Conservation (phyloP, 2,113 vertebrate genomes). For the Rhynchomys soricoides region DNA sequence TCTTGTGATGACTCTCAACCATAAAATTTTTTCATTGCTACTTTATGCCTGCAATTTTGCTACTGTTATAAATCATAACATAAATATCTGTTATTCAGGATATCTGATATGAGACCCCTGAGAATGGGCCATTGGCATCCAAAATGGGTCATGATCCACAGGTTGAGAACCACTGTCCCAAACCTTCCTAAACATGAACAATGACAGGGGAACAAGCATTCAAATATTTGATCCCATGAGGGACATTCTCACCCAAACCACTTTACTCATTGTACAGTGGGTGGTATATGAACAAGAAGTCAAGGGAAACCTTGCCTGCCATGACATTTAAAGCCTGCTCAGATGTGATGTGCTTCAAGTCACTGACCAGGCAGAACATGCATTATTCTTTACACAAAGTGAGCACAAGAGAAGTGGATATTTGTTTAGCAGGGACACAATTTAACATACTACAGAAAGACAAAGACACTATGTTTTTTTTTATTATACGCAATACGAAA, state of each 20-base stretch:
- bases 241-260: background rate
- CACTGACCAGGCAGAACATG: background rate
- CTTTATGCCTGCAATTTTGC: background rate
- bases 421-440: background rate
- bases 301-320: background rate
- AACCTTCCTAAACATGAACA: background rate
- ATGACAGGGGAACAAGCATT: background rate
- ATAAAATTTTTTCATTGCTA: background rate
- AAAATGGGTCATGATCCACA: background rate
- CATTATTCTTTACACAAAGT: background rate
- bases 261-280: background rate
- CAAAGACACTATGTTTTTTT: background rate
- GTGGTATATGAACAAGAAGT: background rate
- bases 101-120: background rate
- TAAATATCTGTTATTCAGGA: background rate
- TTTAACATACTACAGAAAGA: background rate
- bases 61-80: too few relatives aligned
- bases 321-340: background rate
- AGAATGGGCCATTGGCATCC: background rate
- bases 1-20: background rate
- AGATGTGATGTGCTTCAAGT: background rate
- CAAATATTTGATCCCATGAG: background rate
- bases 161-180: background rate
- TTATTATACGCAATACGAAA: background rate
- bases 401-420: background rate